Evolutionary conservation across 2,797 vertebrate species (phyloP), one percentile per base, ranked within the genome.

Genomic region (Lepidocolaptes lacrymiger): DNA sequence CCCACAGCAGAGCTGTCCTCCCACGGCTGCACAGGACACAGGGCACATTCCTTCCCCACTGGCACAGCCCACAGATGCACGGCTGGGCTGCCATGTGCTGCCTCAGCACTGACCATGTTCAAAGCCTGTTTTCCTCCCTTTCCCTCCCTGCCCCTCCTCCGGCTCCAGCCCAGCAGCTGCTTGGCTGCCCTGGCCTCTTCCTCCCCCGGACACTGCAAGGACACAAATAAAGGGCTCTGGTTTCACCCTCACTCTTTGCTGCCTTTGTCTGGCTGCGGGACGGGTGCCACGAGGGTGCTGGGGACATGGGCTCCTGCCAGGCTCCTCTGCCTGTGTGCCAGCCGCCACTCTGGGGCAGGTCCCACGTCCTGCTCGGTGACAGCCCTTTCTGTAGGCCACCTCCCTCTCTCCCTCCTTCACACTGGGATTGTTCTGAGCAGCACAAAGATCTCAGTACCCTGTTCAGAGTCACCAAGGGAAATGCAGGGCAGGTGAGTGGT

Each of bases 191-290:
- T 1, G 41, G 88, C 85, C 86, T 85, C 80, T 78, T 90, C 82
- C 93, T 93, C 79, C 80, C 49, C 28, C 69, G 21, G 44, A 54
- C 55, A 30, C 46, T 12, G 26, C 1, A 4, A 88, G 80, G 84
- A 96, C 89, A 94, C 88, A 94, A 96, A 94, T 96, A 96, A 96
- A 96, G 89, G 95, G 94, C 92, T 96, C 94, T 2, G 74, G 90
- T 96, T 94, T 94, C 93, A 95, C 83, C 88, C 85, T 37, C 68
- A 30, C 75, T 91, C 91, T 85, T 79, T 90, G 93, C 87, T 2
- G 94, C 85, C 72, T 95, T 93, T 95, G 94, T 92, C 36, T 8
- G 4, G 12, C 66, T 7, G n/a, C 0, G 12, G 87, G 91, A 87
- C 4, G 8, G 15, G 34, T 82, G 93, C 96, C 89, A 95, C 2